Conservation (phyloP, 1,140 invertebrate genomes). For the Papilio xuthus region DNA sequence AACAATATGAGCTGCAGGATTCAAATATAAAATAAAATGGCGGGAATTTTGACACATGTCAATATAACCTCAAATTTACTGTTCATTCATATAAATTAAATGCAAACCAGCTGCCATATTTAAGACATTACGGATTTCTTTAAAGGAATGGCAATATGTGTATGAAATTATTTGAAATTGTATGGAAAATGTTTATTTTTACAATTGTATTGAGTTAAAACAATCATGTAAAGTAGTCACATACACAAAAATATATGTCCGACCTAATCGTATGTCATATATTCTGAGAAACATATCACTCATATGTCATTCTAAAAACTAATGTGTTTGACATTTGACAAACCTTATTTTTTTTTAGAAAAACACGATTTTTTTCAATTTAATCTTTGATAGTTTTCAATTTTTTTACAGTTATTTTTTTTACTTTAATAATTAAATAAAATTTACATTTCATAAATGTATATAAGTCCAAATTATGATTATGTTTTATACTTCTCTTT, state of each 20-base stretch:
- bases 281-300: not conserved
- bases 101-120: constrained; percentile 25
- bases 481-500: not conserved
- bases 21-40: constrained; percentile 1
- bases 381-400: not conserved
- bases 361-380: no score
- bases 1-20: not conserved
- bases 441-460: not conserved
- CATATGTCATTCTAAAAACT: not conserved
- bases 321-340: not conserved
- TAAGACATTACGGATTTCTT: not conserved
- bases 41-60: not conserved
- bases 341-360: not conserved
- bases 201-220: constrained; percentile 29
- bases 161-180: constrained; percentile 1
- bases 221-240: constrained; percentile 11
- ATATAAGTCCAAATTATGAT: not conserved
- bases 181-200: constrained; percentile 12
- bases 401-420: not conserved
- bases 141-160: not conserved
- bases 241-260: not conserved
- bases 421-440: not conserved
- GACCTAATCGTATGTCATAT: not conserved
- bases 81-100: not conserved
- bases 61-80: not conserved